phyloP scores from a whole-genome alignment of 2,113 vertebrate species.

The Menura novaehollandiae region DNA sequence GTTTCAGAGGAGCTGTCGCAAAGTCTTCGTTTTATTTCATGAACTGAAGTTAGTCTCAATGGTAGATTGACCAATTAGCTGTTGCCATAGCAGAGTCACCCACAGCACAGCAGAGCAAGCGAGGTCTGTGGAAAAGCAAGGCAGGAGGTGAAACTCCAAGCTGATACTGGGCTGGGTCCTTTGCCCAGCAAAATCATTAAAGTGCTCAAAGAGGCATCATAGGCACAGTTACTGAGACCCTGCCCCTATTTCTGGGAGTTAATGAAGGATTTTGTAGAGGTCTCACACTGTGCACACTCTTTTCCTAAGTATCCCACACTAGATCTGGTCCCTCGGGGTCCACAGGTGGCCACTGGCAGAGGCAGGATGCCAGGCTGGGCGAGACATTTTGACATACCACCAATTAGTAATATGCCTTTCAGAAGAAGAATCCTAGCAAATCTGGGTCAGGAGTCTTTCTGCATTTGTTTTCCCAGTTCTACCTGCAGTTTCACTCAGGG shows the following conservation, averaged over 20 bases:
- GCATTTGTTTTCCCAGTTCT: neutral
- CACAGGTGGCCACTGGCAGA: neutral
- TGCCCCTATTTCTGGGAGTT: neutral
- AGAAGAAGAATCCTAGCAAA: neutral
- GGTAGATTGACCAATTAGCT: neutral
- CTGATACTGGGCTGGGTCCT: neutral
- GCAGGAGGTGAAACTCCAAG: neutral
- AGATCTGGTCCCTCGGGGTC: neutral
- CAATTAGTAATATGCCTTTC: neutral
- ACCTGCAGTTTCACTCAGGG: neutral
- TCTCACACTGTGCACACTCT: fast-evolving
- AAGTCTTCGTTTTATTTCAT: neutral
- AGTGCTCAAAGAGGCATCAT: neutral
- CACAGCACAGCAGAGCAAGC: neutral
- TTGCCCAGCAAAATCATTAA: neutral
- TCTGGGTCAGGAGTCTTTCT: neutral
- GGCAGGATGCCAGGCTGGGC: neutral
- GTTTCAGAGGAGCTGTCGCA: neutral
- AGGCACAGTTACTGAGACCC: neutral
- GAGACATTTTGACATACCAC: neutral
- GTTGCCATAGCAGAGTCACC: neutral
- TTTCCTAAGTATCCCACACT: neutral
- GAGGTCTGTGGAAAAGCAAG: neutral
- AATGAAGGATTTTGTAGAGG: neutral
- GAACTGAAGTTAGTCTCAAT: neutral